phyloP scores from a whole-genome alignment of 2,888 invertebrate genomes.

The Drosophila anomalipes region DNA sequence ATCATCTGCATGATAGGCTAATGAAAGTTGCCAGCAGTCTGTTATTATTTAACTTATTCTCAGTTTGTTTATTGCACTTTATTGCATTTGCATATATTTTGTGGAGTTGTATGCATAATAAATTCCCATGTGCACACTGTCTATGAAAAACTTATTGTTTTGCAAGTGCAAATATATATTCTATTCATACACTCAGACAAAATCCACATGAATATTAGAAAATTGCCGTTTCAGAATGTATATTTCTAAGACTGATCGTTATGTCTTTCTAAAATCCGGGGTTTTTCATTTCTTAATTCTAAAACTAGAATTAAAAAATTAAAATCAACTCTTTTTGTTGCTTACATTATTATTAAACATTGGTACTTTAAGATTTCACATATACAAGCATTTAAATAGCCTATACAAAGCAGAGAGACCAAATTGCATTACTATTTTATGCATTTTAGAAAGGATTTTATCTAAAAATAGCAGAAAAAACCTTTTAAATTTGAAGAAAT shows the following conservation, averaged over 20 bases:
- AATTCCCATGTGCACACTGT: conserved; percentile 36
- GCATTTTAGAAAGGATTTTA: neutral
- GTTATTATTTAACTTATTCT: conserved; percentile 15
- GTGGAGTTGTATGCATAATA: conserved; percentile 43
- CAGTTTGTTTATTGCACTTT: conserved; percentile 27
- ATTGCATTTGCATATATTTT: conserved; percentile 48
- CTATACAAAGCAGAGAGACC: no score
- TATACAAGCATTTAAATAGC: no score
- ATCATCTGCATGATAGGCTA: conserved; percentile 1
- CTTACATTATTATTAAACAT: neutral
- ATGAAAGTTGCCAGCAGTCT: conserved; percentile 11
- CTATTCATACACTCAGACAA: neutral
- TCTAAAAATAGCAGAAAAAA: fast-evolving
- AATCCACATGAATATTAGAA: neutral
- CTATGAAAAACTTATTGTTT: conserved; percentile 42
- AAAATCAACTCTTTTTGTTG: neutral
- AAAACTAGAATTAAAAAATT: neutral
- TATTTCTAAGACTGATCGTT: neutral
- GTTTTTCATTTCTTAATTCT: neutral
- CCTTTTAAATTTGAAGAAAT: neutral
- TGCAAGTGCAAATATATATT: conserved; percentile 7
- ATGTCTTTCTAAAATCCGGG: neutral
- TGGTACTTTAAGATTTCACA: no score
- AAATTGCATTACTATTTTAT: neutral
- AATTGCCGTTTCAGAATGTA: conserved; percentile 7